These are phyloP conservation scores for Mya arenaria DNA, from an alignment of 1,140 invertebrate species.

Conservation along the genomic window DNA sequence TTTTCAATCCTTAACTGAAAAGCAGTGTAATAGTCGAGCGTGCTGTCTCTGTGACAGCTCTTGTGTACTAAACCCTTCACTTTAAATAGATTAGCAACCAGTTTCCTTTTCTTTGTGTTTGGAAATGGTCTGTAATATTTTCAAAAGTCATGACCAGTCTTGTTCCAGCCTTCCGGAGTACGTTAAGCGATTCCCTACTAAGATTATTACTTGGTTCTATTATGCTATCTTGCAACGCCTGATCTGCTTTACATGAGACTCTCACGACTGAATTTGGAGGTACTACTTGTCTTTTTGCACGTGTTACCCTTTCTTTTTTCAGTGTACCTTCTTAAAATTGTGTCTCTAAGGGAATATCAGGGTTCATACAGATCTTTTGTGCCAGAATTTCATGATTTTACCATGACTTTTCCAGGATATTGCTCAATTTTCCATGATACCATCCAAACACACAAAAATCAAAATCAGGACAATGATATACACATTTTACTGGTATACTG, in stretches of 20 bases:
- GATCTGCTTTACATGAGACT: neutral
- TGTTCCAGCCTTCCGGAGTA: neutral
- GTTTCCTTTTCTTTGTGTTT: slow-evolving; percentile 3
- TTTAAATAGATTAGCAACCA: slow-evolving; percentile 19
- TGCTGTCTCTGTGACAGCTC: too few relatives aligned
- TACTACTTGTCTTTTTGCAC: neutral
- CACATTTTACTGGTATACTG: too few relatives aligned
- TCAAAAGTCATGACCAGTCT: slow-evolving; percentile 13
- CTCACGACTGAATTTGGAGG: slow-evolving; percentile 26
- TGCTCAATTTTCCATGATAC: too few relatives aligned
- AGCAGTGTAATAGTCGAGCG: too few relatives aligned
- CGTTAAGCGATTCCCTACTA: neutral
- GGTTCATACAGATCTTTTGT: too few relatives aligned
- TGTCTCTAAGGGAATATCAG: slow-evolving; percentile 1
- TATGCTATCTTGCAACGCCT: neutral
- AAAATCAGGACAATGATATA: too few relatives aligned
- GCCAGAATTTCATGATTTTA: too few relatives aligned
- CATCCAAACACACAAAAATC: too few relatives aligned
- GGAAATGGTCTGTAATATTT: slow-evolving; percentile 16
- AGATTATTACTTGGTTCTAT: slow-evolving; percentile 13
- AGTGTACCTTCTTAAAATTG: neutral
- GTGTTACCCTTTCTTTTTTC: neutral
- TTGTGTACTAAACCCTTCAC: neutral
- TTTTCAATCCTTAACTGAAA: too few relatives aligned
- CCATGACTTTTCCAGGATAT: too few relatives aligned